These are phyloP conservation scores for Lepidochrysops patricia DNA, from an alignment of 2,888 invertebrate genomes.

Conservation along the genomic window DNA sequence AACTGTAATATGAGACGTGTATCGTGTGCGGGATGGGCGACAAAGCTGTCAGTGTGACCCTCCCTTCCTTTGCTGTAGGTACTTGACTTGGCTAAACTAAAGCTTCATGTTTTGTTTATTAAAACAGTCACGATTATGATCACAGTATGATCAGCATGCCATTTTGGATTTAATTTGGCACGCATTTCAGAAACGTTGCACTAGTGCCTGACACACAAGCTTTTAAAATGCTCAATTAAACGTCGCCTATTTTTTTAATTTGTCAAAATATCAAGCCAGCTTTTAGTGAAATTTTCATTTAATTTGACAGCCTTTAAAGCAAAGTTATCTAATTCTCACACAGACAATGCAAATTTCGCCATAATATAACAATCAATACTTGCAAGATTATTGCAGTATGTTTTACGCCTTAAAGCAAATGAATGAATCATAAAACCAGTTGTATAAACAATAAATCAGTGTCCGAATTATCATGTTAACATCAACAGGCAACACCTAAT, in stretches of 20 bases:
- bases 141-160: no score
- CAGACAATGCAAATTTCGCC: no score
- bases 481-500: background rate
- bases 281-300: no score
- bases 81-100: background rate
- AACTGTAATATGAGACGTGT: conserved; percentile 4
- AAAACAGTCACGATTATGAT: background rate
- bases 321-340: no score
- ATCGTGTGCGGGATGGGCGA: background rate
- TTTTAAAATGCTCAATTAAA: no score
- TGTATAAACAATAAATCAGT: background rate
- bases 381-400: background rate
- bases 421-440: background rate
- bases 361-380: no score
- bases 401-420: background rate
- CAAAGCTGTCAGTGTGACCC: background rate
- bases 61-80: conserved; percentile 7
- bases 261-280: no score
- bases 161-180: no score
- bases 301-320: no score
- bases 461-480: background rate
- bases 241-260: no score
- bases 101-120: background rate
- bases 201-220: no score
- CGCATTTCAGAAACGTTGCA: no score